Percentiles rank a stretch among this genome's conserved stretches.
Conservation (phyloP, 2,797 vertebrate species). For the Ficedula albicollis region DNA sequence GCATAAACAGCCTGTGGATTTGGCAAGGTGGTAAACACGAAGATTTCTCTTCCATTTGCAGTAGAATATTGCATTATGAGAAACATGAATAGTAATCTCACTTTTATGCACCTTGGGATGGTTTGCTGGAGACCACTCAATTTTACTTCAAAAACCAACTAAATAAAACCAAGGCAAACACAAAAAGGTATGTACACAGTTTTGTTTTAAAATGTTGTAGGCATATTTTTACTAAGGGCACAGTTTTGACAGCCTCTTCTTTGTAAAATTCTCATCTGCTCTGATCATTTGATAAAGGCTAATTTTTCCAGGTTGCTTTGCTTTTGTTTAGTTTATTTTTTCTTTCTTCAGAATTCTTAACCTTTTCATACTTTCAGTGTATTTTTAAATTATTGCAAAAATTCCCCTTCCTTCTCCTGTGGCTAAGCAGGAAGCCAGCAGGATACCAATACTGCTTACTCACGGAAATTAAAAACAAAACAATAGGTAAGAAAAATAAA, state of each 20-base stretch:
- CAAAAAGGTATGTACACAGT: background rate
- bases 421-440: slow-evolving; percentile 61
- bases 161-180: background rate
- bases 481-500: slow-evolving; percentile 70
- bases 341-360: slow-evolving; percentile 1
- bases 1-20: slow-evolving; percentile 8
- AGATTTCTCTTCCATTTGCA: background rate
- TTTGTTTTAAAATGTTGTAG: background rate
- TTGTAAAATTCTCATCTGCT: background rate
- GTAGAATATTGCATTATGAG: background rate
- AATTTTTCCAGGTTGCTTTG: background rate
- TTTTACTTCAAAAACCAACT: background rate
- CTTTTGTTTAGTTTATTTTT: background rate
- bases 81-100: background rate
- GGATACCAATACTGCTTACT: slow-evolving; percentile 67
- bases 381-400: slow-evolving; percentile 65
- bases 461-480: slow-evolving; percentile 59
- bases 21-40: slow-evolving; percentile 10
- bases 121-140: background rate
- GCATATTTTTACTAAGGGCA: background rate
- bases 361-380: slow-evolving; percentile 51
- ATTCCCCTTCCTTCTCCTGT: slow-evolving; percentile 60
- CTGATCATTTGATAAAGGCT: background rate
- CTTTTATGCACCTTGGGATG: background rate
- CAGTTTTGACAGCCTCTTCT: background rate